Evolutionary conservation across 2,113 vertebrate genomes (phyloP), one percentile per base, ranked within the genome.

Genomic region (Mobula birostris): DNA sequence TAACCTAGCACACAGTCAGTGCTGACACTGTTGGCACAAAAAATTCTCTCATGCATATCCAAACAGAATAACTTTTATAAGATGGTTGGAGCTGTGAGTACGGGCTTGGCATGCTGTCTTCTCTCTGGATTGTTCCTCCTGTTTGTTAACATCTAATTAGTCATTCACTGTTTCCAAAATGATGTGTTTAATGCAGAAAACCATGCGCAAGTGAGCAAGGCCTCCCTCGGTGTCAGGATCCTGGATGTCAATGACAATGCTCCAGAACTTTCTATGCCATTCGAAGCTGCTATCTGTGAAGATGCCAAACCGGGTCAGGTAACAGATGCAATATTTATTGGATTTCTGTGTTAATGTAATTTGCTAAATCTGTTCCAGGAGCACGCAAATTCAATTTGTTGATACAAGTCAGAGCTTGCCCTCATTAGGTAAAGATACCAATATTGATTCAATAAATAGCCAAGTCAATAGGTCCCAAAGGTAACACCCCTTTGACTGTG

Each of bases 181-280:
- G 9, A 74, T 93, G 68, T 93, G 91, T 48, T 93, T 93, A 74
- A 27, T 95, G 66, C 96, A 99, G 99, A 98, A 96, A 99, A 99
- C 95, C 97, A 97, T 21, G 97, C 97, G 0, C 98, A 98, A 97
- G 96, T 97, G 0, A 99, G 98, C 0, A 96, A 97, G 95, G 96
- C 97, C 0, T 96, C 96, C 27, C 97, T 99, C 74, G 97, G 97
- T 91, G 99, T 99, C 95, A 98, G 98, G 29, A 99, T 99, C 96
- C 97, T 99, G 96, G 99, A 99, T 0, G 98, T 99, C 91, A 99
- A 99, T 0, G 99, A 99, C 96, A 99, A 99, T 94, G 98, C 99
- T 0, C 99, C 99, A 0, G 98, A 99, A 94, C 97, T 99, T 58
- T 98, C 99, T 94, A 98, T 98, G 0, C 99, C 99, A 0, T 98